Evolutionary conservation across 2,888 invertebrate species (phyloP).

Genomic region (Acrobasis suavella): DNA sequence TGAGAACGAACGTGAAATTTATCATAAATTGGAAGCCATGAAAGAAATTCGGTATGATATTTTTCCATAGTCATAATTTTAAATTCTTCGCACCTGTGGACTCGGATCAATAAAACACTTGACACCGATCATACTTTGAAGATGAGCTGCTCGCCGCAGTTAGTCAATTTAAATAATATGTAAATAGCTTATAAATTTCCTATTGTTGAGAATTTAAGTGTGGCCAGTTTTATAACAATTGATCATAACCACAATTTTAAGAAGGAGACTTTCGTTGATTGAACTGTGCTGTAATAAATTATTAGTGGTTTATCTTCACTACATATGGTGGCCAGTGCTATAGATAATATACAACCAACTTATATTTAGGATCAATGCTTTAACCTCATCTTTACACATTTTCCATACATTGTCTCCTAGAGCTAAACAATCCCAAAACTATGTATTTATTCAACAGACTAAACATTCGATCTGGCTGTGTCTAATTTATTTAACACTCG

Average conservation of each 20-base stretch:
- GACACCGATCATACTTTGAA: constrained; percentile 39
- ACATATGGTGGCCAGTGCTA: no score
- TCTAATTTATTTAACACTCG: no score
- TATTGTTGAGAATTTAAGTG: not conserved
- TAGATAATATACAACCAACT: no score
- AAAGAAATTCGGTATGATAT: constrained; percentile 92
- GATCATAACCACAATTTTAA: not conserved
- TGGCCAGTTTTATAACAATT: not conserved
- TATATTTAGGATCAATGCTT: no score
- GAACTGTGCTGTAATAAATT: not conserved
- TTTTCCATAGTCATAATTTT: constrained; percentile 33
- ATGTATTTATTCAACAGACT: no score
- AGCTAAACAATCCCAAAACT: no score
- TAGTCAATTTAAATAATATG: not conserved
- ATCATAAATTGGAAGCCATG: constrained; percentile 95
- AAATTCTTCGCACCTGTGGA: constrained; percentile 71
- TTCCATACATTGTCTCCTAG: no score
- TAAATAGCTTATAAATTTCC: constrained; percentile 2
- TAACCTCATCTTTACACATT: no score
- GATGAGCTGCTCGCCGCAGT: not conserved
- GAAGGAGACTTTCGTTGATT: not conserved
- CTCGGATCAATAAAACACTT: constrained; percentile 75
- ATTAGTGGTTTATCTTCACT: not conserved
- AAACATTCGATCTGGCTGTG: no score
- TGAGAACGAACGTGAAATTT: constrained; percentile 91